Conservation (phyloP, 2,113 vertebrate species). For the Xenopus laevis region DNA sequence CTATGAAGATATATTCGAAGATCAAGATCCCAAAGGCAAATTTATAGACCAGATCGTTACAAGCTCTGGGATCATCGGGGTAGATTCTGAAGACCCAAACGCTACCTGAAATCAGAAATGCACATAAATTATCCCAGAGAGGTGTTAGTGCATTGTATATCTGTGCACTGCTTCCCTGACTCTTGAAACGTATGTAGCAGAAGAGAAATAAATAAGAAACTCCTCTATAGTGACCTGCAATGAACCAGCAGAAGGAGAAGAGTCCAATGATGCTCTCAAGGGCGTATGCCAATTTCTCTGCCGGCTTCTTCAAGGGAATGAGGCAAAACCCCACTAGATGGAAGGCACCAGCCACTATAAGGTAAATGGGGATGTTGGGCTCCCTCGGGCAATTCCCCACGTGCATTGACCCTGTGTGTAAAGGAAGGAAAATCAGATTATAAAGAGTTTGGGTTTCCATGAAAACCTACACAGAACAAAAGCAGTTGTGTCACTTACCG, state of each 20-base stretch:
- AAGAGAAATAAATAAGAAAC: too few relatives aligned
- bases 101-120: constrained; percentile 11
- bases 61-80: constrained; percentile 23
- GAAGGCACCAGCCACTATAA: constrained; percentile 30
- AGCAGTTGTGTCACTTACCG: neutral
- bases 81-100: constrained; percentile 39
- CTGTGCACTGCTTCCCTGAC: too few relatives aligned
- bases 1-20: constrained; percentile 39
- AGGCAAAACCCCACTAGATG: constrained; percentile 23
- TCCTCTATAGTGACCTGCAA: constrained; percentile 15
- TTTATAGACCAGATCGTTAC: constrained; percentile 34
- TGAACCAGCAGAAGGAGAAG: constrained; percentile 36
- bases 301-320: constrained; percentile 11
- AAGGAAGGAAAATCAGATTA: neutral
- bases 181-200: too few relatives aligned
- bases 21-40: constrained; percentile 37
- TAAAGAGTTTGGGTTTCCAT: neutral
- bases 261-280: constrained; percentile 20
- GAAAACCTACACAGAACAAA: neutral
- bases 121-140: too few relatives aligned
- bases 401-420: constrained; percentile 21
- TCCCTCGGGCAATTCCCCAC: constrained; percentile 30
- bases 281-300: constrained; percentile 12
- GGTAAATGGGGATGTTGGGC: constrained; percentile 35
- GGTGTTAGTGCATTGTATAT: too few relatives aligned